A percentile compares a stretch with the other conserved stretches of the same genome.
phyloP scores from a whole-genome alignment of 2,888 invertebrate species.

The Tenthredo notha region DNA sequence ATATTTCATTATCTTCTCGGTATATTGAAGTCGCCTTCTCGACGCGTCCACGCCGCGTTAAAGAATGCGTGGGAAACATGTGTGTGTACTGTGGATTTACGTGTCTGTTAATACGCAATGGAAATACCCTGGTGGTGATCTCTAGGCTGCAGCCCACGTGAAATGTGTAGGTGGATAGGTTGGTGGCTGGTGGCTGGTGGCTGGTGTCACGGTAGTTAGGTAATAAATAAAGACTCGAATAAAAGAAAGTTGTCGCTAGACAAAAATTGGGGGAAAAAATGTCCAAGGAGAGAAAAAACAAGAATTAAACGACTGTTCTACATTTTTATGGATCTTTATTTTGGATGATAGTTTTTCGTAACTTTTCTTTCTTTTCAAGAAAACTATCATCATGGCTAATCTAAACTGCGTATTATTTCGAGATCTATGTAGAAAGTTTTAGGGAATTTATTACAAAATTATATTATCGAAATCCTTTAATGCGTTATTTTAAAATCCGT shows the following conservation, averaged over 20 bases:
- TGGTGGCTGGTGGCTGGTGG: background rate
- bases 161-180: slow-evolving; percentile 14
- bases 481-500: background rate
- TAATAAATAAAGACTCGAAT: slow-evolving; percentile 26
- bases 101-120: slow-evolving; percentile 27
- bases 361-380: background rate
- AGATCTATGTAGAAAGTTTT: no score
- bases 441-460: no score
- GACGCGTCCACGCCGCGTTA: background rate
- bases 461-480: no score
- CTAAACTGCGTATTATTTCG: no score
- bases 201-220: slow-evolving; percentile 4
- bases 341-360: background rate
- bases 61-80: slow-evolving; percentile 39
- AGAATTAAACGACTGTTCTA: background rate
- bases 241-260: background rate
- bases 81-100: background rate
- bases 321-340: background rate
- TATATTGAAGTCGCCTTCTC: background rate
- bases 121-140: background rate
- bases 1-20: background rate
- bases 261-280: background rate
- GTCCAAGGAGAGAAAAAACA: background rate
- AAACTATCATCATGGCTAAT: no score
- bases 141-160: slow-evolving; percentile 9